Evolutionary conservation across 2,113 vertebrate species (phyloP), one percentile per base, ranked within the genome.

Genomic region (Tragelaphus strepsiceros): DNA sequence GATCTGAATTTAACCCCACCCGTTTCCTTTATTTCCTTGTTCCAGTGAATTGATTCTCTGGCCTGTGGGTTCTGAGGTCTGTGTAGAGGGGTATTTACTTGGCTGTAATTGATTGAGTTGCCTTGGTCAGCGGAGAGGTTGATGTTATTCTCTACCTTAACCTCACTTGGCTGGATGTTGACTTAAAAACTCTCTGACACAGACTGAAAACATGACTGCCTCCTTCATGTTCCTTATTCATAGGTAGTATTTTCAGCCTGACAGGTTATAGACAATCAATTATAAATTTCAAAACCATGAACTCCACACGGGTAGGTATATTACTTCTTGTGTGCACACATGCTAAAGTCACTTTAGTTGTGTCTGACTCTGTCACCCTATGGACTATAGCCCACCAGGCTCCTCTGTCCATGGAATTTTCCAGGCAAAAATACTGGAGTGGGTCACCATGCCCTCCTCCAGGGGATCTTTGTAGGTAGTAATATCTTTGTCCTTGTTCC

Each of bases 1-100:
- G 94, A 95, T 83, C 22, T 96, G 96, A 90, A 46, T 97, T 95
- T 81, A 74, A 96, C 93, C 83, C 71, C 74, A 32, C 11, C n/a
- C 1, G 1, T 59, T 86, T 93, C 83, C 88, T 89, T 94, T 83
- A 77, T 88, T 96, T 96, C 54, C 84, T 96, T 49, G 30, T 95
- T 97, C 7, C n/a, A 8, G 59, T 81, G 83, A 87, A 74, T 95
- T 88, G 90, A 39, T 78, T 58, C 53, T 81, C 32, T 32, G 22
- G 28, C 26, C 12, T 64, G 35, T 96, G 62, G 49, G 35, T 86
- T 82, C 64, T 78, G 83, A 83, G 90, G 74, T 51, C 83, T n/a
- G 1, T 35, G 64, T 32, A n/a, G n/a, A 67, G 62, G 51, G 28
- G 56, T 59, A 56, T 89, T 83, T 83, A 56, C 81, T 83, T 5